Conservation (phyloP, 1,140 invertebrate genomes). For the Drosophila pseudoobscura region DNA sequence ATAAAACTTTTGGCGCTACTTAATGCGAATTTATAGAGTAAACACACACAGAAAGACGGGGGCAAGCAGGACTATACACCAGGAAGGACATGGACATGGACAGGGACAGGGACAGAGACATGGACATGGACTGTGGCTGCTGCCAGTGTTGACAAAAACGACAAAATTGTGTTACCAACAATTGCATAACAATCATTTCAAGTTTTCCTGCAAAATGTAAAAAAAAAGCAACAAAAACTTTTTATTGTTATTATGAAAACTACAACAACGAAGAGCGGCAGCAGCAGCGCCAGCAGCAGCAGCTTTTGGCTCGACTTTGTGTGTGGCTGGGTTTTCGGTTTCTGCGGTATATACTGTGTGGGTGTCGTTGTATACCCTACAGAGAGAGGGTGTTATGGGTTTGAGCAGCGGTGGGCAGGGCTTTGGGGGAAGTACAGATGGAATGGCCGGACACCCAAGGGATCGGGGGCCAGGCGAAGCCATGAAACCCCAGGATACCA, state of each 20-base stretch:
- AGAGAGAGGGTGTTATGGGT: too few species aligned
- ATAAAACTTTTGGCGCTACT: slow-evolving; percentile 81
- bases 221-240: slow-evolving; percentile 75
- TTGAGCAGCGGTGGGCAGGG: too few species aligned
- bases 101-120: slow-evolving; percentile 28
- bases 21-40: slow-evolving; percentile 82
- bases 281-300: slow-evolving; percentile 9
- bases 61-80: background rate
- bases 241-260: slow-evolving; percentile 82
- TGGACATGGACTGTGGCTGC: slow-evolving; percentile 18
- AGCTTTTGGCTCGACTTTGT: slow-evolving; percentile 35
- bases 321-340: slow-evolving; percentile 37
- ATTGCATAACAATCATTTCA: slow-evolving; percentile 83
- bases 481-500: too few species aligned
- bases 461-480: too few species aligned
- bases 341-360: slow-evolving; percentile 46
- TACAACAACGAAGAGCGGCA: slow-evolving; percentile 50
- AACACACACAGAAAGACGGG: slow-evolving; percentile 58
- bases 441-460: too few species aligned
- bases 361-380: too few species aligned
- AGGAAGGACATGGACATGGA: slow-evolving; percentile 28
- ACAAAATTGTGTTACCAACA: slow-evolving; percentile 82
- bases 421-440: too few species aligned
- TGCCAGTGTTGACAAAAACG: slow-evolving; percentile 62
- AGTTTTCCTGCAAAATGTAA: slow-evolving; percentile 81